Base-by-base conservation (phyloP, 2,888 invertebrate genomes). In the Pachydiplax longipennis region DNA sequence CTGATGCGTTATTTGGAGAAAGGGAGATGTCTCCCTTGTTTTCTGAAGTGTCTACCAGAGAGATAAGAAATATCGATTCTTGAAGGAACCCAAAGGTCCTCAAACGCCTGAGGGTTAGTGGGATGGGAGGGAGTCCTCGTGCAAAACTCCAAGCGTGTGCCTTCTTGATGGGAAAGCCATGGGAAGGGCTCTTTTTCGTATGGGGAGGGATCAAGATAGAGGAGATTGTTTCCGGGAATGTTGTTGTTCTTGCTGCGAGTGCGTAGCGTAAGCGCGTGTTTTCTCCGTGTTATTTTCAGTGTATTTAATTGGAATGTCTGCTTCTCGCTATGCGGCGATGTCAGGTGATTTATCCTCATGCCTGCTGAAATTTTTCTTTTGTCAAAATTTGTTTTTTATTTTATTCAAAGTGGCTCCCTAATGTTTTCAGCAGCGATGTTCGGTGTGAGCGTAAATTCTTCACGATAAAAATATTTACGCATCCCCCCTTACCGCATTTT, bases 141-240 rank as follows among this genome's bases (percentile, higher is more conserved):
- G 87, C 87, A 37, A 58, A 58, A 61, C 48, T 73, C 31, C 12
- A 13, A 53, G 31, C 82, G 35, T 58, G 83, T 87, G 87, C 40
- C 58, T 87, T 87, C 58, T 37, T 61, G 87, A 58, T 61, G 61
- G 87, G 58, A 87, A 61, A 87, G 61, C 58, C 61, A 87, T 87
- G 87, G 61, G 87, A 83, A 25, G 83, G 31, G 13, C 35, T 15
- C 35, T 58, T 40, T 53, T 37, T 37, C 35, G 83, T 83, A 53
- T 31, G 83, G 31, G 83, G 13, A 4, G 35, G 87, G 61, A 87
- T 61, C 37, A n/a, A 61, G 87, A 87, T 87, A 40, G n/a, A 31
- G 61, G 31, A 61, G 87, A 87, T 83, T 87, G 61, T 61, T 87
- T 87, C 13, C 37, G 65, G 37, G 35, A 35, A 31, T 35, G 58